Conservation (phyloP, 37 sponge, comb jelly and placozoan species). For the Haliclona indistincta region DNA sequence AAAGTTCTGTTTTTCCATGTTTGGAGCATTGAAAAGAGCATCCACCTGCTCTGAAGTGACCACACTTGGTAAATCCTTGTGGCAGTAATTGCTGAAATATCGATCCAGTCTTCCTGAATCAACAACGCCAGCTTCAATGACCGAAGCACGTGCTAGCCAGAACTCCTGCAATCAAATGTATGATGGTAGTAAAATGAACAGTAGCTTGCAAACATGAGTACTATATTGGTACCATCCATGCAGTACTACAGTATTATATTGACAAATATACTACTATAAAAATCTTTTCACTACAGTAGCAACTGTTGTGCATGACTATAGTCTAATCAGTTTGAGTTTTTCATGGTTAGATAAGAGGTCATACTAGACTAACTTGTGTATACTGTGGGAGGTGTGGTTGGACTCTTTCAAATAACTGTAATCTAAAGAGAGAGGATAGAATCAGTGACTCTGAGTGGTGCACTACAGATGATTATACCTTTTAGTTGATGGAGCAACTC, state of each 20-base stretch:
- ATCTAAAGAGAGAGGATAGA: neutral
- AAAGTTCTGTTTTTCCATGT: conserved; percentile 32
- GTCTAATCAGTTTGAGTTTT: too few species aligned
- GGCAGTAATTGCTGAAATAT: neutral
- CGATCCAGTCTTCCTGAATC: neutral
- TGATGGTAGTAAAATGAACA: too few species aligned
- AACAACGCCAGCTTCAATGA: neutral
- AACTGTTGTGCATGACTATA: neutral
- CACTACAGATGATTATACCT: conserved; percentile 24
- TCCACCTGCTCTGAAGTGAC: conserved; percentile 34
- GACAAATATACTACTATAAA: neutral
- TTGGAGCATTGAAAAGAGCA: conserved; percentile 17
- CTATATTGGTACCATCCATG: neutral
- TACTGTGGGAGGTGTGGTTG: conserved; percentile 3
- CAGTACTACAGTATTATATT: neutral
- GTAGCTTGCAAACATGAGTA: too few species aligned
- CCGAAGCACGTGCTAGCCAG: neutral
- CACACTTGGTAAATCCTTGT: neutral
- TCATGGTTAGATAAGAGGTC: too few species aligned
- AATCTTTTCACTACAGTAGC: neutral
- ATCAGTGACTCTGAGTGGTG: too few species aligned
- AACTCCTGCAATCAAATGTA: too few species aligned
- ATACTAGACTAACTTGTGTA: too few species aligned
- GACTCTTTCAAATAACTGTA: conserved; percentile 7
- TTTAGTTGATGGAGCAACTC: conserved; percentile 13